Percentiles rank a stretch among this genome's conserved stretches.
Evolutionary conservation across 2,888 invertebrate species (phyloP).

Genomic region (Rhorus exstirpatorius): DNA sequence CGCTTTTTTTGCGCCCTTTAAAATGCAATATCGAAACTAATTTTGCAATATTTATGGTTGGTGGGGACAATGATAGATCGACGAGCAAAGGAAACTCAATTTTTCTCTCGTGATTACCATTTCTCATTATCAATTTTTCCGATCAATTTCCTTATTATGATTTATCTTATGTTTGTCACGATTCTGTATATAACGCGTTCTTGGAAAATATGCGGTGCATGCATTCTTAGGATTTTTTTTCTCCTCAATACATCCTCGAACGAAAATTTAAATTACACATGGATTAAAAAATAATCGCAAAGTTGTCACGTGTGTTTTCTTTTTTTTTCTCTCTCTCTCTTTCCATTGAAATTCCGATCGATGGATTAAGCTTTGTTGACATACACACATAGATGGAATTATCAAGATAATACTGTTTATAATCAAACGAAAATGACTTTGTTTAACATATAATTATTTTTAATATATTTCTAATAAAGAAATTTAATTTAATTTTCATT

Average conservation of each 20-base stretch:
- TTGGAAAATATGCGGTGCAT: not conserved
- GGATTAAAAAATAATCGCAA: not conserved
- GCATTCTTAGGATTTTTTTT: not conserved
- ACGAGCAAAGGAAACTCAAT: not conserved
- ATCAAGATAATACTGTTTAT: not conserved
- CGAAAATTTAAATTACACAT: too few relatives aligned
- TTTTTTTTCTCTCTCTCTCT: not conserved
- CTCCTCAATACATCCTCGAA: too few relatives aligned
- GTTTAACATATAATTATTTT: not conserved
- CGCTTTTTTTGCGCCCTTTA: not conserved
- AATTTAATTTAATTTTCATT: not conserved
- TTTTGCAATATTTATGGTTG: too few relatives aligned
- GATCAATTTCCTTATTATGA: not conserved
- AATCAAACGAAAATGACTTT: not conserved
- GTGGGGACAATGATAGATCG: not conserved
- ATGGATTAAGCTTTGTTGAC: slow-evolving; percentile 1
- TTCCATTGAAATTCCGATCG: not conserved
- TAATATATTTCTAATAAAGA: not conserved
- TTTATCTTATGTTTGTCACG: not conserved
- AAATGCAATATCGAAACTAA: not conserved
- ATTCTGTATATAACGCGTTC: not conserved
- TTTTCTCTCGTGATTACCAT: not conserved
- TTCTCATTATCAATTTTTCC: slow-evolving; percentile 4
- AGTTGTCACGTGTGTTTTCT: not conserved
- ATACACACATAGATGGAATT: not conserved